These are phyloP conservation scores for Hydrochoerus hydrochaeris DNA, from an alignment of 2,113 vertebrate genomes.

Conservation along the genomic window DNA sequence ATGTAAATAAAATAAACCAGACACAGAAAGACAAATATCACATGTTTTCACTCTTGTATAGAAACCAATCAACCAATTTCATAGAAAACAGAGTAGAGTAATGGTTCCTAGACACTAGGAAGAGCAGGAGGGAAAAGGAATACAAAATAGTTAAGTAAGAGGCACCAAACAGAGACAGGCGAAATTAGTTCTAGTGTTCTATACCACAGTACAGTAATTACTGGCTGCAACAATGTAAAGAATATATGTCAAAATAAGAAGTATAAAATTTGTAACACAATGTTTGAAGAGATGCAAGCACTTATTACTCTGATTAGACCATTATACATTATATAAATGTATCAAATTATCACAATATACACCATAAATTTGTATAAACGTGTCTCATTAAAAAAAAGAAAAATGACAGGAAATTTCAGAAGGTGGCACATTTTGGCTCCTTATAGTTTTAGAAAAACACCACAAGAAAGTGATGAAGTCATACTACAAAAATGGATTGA, in stretches of 20 bases:
- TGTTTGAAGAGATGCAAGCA: neutral
- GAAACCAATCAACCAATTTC: neutral
- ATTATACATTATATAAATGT: neutral
- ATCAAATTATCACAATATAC: neutral
- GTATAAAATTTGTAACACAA: neutral
- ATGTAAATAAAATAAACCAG: neutral
- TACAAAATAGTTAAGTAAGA: neutral
- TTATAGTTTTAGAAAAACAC: constrained; percentile 1
- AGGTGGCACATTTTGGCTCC: neutral
- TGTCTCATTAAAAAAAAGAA: neutral
- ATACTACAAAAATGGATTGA: neutral
- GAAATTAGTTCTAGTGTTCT: neutral
- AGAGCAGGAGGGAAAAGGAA: neutral
- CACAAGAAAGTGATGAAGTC: constrained; percentile 21
- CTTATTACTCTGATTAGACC: neutral
- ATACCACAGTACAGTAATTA: neutral
- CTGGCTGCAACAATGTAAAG: neutral
- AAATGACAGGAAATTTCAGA: neutral
- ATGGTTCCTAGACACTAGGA: neutral
- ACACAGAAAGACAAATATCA: neutral
- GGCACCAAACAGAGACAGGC: neutral
- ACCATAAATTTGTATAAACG: neutral
- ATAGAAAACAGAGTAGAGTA: neutral
- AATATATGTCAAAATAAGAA: neutral
- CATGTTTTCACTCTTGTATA: neutral